Base-by-base conservation (phyloP, 2,888 invertebrate genomes). In the Rotaria sp. region DNA sequence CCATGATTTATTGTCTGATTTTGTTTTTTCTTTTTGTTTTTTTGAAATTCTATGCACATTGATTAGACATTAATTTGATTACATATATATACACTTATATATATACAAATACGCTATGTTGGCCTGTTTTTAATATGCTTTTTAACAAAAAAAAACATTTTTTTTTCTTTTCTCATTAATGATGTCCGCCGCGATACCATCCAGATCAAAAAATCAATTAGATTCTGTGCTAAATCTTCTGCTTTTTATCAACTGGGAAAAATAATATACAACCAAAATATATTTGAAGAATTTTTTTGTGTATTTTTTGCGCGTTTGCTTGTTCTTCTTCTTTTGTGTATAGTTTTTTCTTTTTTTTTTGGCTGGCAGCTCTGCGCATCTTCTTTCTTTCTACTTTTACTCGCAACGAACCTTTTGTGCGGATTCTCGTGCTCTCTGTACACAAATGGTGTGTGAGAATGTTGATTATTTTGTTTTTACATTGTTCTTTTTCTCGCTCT, bases 321-420 rank as follows among this genome's bases (percentile, higher is more conserved):
- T 67, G 35, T 59, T 30, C 59, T 67, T 67, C 21, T 35, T 35
- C 15, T 35, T 67, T 67, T 67, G 35, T 67, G 67, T 67, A 67
- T n/a, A 67, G 35, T 21, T 67, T 35, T 50, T 50, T 18, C 18
- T 50, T 50, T 67, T 30, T 26, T 67, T 67, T 67, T 67, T 8
- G 67, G 18, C 38, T 67, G 67, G 35, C 67, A 67, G 35, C 30
- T 67, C 18, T 67, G 67, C 67, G 67, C 67, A 67, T 67, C 67
- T 21, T 67, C 35, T 67, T 67, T 35, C 35, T 35, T 30, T 67
- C 35, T 30, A 35, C 30, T 30, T 38, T 35, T 67, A 67, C 67
- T 67, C 67, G 67, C 67, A 67, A 67, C 67, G 67, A 67, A 67
- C 67, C 35, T 67, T 67, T 35, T 67, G 67, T 67, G 67, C 67